Evolutionary conservation across 2,113 vertebrate species (phyloP), one percentile per base, ranked within the genome.

Genomic region (Ginglymostoma cirratum): DNA sequence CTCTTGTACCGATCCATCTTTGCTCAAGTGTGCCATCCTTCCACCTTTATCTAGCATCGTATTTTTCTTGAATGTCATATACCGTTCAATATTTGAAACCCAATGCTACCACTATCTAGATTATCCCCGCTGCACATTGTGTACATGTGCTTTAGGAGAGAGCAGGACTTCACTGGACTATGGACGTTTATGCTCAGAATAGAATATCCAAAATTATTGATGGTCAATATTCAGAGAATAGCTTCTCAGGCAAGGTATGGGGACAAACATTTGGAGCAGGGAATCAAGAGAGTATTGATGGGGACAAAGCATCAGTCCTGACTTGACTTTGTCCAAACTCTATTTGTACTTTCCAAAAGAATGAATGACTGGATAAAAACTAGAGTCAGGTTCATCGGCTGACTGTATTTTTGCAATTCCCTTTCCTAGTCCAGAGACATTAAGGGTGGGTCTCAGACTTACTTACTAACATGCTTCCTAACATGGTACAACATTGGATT

Each of bases 381-480:
- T 17, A 45, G 34, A 66, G 66, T 5, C 55, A 66, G 5, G 24
- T 21, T 92, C 5, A 66, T 66, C 65, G 89, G 30, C 34, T 92
- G 89, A 92, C 38, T 66, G 34, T 83, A 38, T 83, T 65, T 92
- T 93, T 93, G 55, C 15, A 93, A 38, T 66, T 66, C 89, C 89
- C 34, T 93, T 38, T 61, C 89, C n/a, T 93, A 66, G 61, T 34
- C 89, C 61, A 42, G 61, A 65, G 61, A 61, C 89, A 67, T 21
- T 66, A 66, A 66, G 89, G 89, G n/a, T 93, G 61, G 89, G 61
- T n/a, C 34, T 93, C 61, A 21, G 61, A 38, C 14, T 5, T 6
- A 42, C 72, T 45, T 15, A 83, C n/a, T 42, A 19, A 83, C 34
- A 21, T 21, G 61, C 14, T 21, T 34, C 89, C 34, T 66, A 38